Conservation (phyloP, 2,797 vertebrate species). For the Threskiornis aethiopicus region DNA sequence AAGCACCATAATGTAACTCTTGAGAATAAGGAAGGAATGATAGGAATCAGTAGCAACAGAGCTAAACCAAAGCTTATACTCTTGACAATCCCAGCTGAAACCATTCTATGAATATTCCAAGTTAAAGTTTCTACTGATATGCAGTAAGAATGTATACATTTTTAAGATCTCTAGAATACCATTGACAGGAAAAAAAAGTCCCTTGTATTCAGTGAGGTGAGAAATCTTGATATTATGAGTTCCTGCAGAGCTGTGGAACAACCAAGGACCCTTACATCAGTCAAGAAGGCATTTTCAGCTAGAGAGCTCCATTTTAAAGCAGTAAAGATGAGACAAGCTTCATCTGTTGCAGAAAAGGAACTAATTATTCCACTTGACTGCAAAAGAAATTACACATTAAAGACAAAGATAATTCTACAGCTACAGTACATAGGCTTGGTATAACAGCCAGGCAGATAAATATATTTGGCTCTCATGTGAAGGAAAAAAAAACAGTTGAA, state of each 20-base stretch:
- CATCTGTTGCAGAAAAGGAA: neutral
- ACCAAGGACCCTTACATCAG: neutral
- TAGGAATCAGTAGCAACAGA: neutral
- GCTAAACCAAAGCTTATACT: neutral
- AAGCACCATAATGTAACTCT: neutral
- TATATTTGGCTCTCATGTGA: neutral
- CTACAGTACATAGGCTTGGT: neutral
- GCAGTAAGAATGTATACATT: neutral
- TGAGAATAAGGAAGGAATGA: neutral
- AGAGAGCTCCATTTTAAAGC: neutral
- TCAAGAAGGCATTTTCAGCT: neutral
- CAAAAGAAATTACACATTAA: slow-evolving; percentile 14
- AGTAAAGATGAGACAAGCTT: neutral
- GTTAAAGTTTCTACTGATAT: neutral
- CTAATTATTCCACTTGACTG: slow-evolving; percentile 42
- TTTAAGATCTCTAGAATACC: neutral
- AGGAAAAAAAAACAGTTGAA: neutral
- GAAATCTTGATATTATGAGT: neutral
- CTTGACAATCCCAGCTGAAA: neutral
- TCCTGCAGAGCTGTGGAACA: neutral
- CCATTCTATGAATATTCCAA: neutral
- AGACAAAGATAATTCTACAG: slow-evolving; percentile 7
- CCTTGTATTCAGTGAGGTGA: neutral
- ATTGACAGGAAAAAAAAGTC: neutral
- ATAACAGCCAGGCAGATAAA: neutral